phyloP scores from a whole-genome alignment of 35 echinoderm and acorn worm genomes.

The Apostichopus californicus region DNA sequence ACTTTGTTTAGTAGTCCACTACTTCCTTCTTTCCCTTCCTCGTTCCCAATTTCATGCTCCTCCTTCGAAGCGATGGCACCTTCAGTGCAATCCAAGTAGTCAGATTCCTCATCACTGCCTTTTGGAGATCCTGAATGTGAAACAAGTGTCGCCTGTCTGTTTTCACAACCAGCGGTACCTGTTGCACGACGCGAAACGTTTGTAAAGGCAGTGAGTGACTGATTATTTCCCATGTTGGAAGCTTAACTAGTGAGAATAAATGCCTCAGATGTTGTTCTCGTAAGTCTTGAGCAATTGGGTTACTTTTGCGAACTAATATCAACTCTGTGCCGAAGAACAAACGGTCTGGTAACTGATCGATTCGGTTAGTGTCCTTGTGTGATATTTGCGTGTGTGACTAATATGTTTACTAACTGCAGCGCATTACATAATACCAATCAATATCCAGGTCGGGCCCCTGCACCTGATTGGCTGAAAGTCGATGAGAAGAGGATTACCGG shows the following conservation, averaged over 20 bases:
- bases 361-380: too few species aligned
- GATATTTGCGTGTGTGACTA: too few species aligned
- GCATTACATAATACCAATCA: too few species aligned
- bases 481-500: not conserved
- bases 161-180: not conserved
- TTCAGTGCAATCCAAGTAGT: slow-evolving; percentile 7
- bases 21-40: not conserved
- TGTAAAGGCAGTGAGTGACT: not conserved
- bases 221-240: not conserved
- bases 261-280: too few species aligned
- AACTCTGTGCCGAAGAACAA: too few species aligned
- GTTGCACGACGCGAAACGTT: not conserved
- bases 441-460: not conserved
- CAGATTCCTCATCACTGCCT: not conserved
- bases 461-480: not conserved
- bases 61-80: not conserved
- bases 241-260: too few species aligned
- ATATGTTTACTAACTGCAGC: too few species aligned
- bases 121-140: not conserved
- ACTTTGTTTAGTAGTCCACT: not conserved
- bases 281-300: too few species aligned
- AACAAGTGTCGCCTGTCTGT: not conserved
- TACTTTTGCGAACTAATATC: too few species aligned
- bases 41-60: slow-evolving; percentile 2
- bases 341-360: too few species aligned